phyloP scores from a whole-genome alignment of 1,140 invertebrate species.

The Gryon sp. region DNA sequence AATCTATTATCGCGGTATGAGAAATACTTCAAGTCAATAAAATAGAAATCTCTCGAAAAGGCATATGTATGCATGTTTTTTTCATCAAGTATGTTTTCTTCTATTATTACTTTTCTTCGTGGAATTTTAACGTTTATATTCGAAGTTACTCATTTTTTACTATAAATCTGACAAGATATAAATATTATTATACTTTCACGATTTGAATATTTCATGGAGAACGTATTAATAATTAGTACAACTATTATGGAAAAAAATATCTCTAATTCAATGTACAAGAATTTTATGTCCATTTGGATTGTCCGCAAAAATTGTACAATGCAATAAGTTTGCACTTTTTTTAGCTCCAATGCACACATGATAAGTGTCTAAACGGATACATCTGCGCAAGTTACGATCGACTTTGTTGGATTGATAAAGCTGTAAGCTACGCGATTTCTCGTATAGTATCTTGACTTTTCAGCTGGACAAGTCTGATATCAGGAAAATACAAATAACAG shows the following conservation, averaged over 20 bases:
- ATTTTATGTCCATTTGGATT: conserved; percentile 8
- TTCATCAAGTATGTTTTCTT: conserved; percentile 41
- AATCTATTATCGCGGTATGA: conserved; percentile 19
- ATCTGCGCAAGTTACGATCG: conserved; percentile 46
- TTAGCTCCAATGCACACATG: conserved; percentile 40
- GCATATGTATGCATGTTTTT: conserved; percentile 36
- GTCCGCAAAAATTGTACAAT: conserved; percentile 25
- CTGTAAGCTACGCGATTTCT: conserved; percentile 45
- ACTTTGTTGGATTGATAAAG: conserved; percentile 54
- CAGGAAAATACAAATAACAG: conserved; percentile 52
- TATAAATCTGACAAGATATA: too few species aligned
- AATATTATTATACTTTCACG: too few species aligned
- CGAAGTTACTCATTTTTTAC: not conserved
- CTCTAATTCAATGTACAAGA: conserved; percentile 5
- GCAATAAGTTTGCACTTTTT: conserved; percentile 23
- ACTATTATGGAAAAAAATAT: conserved; percentile 40
- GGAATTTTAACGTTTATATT: conserved; percentile 29
- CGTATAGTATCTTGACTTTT: conserved; percentile 59
- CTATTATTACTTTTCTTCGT: conserved; percentile 41
- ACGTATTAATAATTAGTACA: too few species aligned
- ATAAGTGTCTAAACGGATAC: conserved; percentile 53
- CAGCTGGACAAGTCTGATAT: conserved; percentile 45
- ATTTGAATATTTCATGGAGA: too few species aligned
- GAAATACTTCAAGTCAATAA: conserved; percentile 35
- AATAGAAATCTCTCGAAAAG: conserved; percentile 33